Percentiles rank a stretch among this genome's conserved stretches.
phyloP scores from a whole-genome alignment of 2,113 vertebrate genomes.

The Thunnus maccoyii region DNA sequence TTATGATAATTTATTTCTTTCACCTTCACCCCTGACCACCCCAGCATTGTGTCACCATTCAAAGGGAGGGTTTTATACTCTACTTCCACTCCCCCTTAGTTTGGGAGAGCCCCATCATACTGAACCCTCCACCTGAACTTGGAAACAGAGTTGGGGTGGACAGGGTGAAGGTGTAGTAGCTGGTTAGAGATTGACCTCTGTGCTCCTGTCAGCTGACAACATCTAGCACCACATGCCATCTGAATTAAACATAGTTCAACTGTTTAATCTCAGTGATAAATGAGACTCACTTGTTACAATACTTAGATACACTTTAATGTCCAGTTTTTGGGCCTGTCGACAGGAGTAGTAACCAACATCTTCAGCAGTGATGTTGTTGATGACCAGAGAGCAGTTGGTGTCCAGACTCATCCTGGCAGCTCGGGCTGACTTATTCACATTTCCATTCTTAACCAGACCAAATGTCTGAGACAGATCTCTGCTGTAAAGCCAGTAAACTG shows the following conservation, averaged over 20 bases:
- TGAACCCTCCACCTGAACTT: too few species aligned
- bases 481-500: not conserved
- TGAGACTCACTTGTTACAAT: constrained; percentile 36
- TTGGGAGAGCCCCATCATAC: too few species aligned
- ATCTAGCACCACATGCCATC: too few species aligned
- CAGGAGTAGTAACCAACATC: constrained; percentile 31
- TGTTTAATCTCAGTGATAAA: not conserved
- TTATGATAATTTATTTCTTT: not conserved
- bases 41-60: too few species aligned
- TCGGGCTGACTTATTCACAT: accelerated
- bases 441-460: accelerated
- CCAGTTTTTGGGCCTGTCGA: accelerated
- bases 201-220: too few species aligned
- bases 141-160: too few species aligned
- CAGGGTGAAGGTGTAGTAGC: too few species aligned
- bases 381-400: constrained; percentile 38
- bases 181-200: too few species aligned
- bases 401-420: constrained; percentile 6
- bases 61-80: too few species aligned
- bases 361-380: constrained; percentile 26
- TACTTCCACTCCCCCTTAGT: too few species aligned
- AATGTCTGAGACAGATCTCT: accelerated
- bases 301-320: not conserved
- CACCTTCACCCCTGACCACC: too few species aligned
- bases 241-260: too few species aligned